Percentiles rank a stretch among this genome's conserved stretches.
phyloP scores from a whole-genome alignment of 2,888 invertebrate species.

The Dusona sp. region DNA sequence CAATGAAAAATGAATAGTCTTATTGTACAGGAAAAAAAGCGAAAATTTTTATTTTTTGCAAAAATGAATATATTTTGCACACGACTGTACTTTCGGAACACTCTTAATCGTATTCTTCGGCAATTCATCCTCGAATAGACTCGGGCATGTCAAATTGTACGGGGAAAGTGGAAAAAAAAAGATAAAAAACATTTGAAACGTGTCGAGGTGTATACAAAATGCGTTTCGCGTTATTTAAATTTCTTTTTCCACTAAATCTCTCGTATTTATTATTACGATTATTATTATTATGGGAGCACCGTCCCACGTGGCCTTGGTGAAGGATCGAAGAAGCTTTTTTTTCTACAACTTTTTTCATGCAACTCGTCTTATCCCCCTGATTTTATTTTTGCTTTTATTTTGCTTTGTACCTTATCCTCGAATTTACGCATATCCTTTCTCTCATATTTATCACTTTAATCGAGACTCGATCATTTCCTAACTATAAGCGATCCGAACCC shows the following conservation, averaged over 20 bases:
- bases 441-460: conserved; percentile 26
- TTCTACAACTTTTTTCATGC: conserved; percentile 39
- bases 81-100: not conserved
- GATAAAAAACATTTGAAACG: conserved; percentile 16
- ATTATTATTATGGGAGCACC: conserved; percentile 33
- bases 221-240: conserved; percentile 36
- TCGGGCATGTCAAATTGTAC: not conserved
- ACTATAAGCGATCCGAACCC: conserved; percentile 39
- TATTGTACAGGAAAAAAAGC: not conserved
- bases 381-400: conserved; percentile 28
- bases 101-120: conserved; percentile 33
- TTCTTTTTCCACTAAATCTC: conserved; percentile 45
- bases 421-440: conserved; percentile 50
- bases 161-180: not conserved
- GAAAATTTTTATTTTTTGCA: not conserved
- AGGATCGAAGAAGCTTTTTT: conserved; percentile 41
- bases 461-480: conserved; percentile 46
- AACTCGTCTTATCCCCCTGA: conserved; percentile 3
- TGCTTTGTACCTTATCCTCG: conserved; percentile 7
- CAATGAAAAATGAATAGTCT: not conserved
- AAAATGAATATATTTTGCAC: not conserved
- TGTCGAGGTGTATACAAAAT: conserved; percentile 33
- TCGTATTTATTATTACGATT: conserved; percentile 49
- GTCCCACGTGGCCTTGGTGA: conserved; percentile 60
- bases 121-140: conserved; percentile 21